phyloP scores from a whole-genome alignment of 1,140 invertebrate genomes.

The Orchestia grillus region DNA sequence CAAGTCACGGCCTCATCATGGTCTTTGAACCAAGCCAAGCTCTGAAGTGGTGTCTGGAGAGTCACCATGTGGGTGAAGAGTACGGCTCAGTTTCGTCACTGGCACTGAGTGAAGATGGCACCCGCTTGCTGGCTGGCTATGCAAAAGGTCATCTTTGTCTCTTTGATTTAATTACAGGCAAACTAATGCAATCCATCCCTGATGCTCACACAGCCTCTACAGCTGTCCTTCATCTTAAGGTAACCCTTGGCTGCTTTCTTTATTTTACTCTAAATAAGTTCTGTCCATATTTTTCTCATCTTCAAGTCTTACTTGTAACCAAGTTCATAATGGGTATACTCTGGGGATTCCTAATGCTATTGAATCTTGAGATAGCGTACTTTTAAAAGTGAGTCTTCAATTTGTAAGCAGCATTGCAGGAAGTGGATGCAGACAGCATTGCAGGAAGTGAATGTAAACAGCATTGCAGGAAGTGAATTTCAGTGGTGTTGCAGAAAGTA shows the following conservation, averaged over 20 bases:
- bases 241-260: slow-evolving; percentile 72
- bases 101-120: slow-evolving; percentile 89
- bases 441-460: neutral
- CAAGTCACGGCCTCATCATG: slow-evolving; percentile 90
- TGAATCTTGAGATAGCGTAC: neutral
- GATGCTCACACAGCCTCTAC: slow-evolving; percentile 90
- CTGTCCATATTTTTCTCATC: neutral
- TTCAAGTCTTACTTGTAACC: neutral
- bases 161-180: slow-evolving; percentile 83
- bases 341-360: neutral
- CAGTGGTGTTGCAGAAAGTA: slow-evolving; percentile 21
- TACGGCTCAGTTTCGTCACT: slow-evolving; percentile 83
- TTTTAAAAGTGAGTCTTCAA: neutral
- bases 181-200: slow-evolving; percentile 83
- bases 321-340: neutral
- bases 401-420: too few relatives aligned
- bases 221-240: slow-evolving; percentile 87
- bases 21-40: slow-evolving; percentile 89
- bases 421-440: too few relatives aligned
- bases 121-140: slow-evolving; percentile 86
- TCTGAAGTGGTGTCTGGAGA: slow-evolving; percentile 82
- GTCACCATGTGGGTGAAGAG: slow-evolving; percentile 70
- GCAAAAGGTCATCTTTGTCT: slow-evolving; percentile 89
- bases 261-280: neutral
- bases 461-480: neutral